phyloP scores from a whole-genome alignment of 1,140 invertebrate species.

The Trachymyrmex cornetzi region DNA sequence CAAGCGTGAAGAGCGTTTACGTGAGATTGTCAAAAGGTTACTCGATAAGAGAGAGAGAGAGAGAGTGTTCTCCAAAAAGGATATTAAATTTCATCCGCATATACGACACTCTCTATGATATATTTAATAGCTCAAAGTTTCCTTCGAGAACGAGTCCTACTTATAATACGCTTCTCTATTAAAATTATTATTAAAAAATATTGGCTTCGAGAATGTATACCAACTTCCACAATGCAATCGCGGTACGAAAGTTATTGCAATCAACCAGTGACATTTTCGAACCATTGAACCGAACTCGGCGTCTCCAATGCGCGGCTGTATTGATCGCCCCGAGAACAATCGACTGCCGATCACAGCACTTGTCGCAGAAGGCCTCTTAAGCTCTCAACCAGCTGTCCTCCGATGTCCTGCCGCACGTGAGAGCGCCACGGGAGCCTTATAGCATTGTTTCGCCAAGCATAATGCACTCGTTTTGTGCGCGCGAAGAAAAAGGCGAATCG shows the following conservation, averaged over 20 bases:
- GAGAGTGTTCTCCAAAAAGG: neutral
- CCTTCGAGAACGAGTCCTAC: neutral
- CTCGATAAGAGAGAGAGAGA: too few relatives aligned
- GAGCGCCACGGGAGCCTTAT: slow-evolving; percentile 57
- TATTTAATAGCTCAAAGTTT: neutral
- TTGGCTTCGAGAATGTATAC: neutral
- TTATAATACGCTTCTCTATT: too few relatives aligned
- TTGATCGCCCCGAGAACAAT: slow-evolving; percentile 53
- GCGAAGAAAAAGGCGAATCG: slow-evolving; percentile 61
- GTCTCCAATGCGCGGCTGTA: slow-evolving; percentile 27
- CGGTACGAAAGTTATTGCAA: neutral
- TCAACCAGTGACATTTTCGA: slow-evolving; percentile 16
- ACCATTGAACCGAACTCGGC: slow-evolving; percentile 10
- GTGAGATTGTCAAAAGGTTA: neutral
- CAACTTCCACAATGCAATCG: neutral
- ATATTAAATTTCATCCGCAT: slow-evolving; percentile 43
- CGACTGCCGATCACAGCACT: slow-evolving; percentile 60
- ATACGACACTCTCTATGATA: neutral
- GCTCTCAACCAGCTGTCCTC: slow-evolving; percentile 65
- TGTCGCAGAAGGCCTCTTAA: slow-evolving; percentile 62
- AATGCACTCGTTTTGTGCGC: slow-evolving; percentile 72
- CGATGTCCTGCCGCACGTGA: slow-evolving; percentile 53
- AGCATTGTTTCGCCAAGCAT: slow-evolving; percentile 71
- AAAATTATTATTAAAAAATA: slow-evolving; percentile 3
- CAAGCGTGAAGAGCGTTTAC: neutral